A percentile compares a stretch with the other conserved stretches of the same genome.
These are phyloP conservation scores for Plecotus auritus DNA, from an alignment of 2,113 vertebrate species.

Conservation along the genomic window DNA sequence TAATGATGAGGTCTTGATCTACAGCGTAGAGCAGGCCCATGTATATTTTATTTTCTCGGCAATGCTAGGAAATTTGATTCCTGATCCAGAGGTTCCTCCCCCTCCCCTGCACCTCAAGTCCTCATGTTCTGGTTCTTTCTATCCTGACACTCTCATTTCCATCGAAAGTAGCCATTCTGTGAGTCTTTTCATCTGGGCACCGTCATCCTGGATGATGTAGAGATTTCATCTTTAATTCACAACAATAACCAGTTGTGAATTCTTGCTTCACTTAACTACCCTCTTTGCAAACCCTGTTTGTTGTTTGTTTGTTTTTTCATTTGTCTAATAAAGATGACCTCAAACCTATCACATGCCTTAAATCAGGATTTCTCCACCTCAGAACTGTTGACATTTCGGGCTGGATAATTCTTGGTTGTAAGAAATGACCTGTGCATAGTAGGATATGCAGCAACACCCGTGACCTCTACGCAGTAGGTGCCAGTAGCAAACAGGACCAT, in stretches of 20 bases:
- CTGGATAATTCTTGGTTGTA: background rate
- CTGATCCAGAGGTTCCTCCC: background rate
- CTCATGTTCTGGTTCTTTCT: background rate
- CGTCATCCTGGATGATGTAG: background rate
- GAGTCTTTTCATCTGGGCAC: background rate
- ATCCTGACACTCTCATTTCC: background rate
- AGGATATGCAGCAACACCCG: background rate
- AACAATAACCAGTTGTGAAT: background rate
- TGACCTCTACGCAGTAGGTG: background rate
- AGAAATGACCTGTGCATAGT: background rate
- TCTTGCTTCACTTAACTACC: background rate
- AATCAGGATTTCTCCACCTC: background rate
- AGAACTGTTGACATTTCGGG: background rate
- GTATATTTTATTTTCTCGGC: background rate
- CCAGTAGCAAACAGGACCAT: background rate
- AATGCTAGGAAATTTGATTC: background rate
- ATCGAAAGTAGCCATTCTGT: background rate
- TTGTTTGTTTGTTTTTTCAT: background rate
- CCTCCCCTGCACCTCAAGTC: background rate
- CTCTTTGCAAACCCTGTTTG: background rate
- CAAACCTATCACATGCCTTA: background rate
- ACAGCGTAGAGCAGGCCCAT: rapidly evolving
- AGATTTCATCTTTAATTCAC: background rate
- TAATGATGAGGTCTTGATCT: background rate
- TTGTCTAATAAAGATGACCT: background rate